Base-by-base conservation (phyloP, 2,888 invertebrate genomes). In the Epinotia demarniana region DNA sequence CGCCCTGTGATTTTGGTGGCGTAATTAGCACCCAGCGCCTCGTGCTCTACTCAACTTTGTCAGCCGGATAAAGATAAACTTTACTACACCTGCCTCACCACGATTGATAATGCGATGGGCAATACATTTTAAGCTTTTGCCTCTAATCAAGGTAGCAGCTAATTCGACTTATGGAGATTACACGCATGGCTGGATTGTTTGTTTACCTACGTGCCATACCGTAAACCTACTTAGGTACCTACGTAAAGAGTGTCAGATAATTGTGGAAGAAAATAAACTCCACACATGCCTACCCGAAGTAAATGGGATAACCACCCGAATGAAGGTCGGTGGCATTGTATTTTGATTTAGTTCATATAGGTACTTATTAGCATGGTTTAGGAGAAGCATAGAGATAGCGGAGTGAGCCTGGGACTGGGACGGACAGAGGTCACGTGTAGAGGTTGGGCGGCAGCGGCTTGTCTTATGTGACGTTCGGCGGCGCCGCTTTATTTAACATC, bases 401-500 rank as follows among this genome's bases (percentile, higher is more conserved):
- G 39, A 39, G 39, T 39, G 39, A 39, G 6, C 6, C 33, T 33
- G 8, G 6, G 6, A 9, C 39, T 33, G 33, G 39, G 39, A 39
- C 39, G 1, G 33, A 0, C 3, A 33, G 39, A 39, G 39, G 39
- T 39, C 39, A 39, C 39, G 39, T 39, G 39, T 39, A 39, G 39
- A 39, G 39, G 9, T 39, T 9, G 9, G 39, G 39, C 27, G 27
- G 58, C 2, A 5, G 66, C 27, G 55, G 55, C 39, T 13, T 16
- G 43, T 18, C 33, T 67, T 16, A n/a, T 23, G 39, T 61, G 27
- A 23, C 69, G 23, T 46, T 27, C 11, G 19, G 79, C 84, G 87
- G 85, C 88, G 87, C 85, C 82, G 77, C 84, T 80, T 85, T 87
- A 89, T 89, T 89, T 87, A 89, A 85, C 85, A 87, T 85, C 85